These are phyloP conservation scores for Drosophila affinis DNA, from an alignment of 2,888 invertebrate genomes.

Conservation along the genomic window DNA sequence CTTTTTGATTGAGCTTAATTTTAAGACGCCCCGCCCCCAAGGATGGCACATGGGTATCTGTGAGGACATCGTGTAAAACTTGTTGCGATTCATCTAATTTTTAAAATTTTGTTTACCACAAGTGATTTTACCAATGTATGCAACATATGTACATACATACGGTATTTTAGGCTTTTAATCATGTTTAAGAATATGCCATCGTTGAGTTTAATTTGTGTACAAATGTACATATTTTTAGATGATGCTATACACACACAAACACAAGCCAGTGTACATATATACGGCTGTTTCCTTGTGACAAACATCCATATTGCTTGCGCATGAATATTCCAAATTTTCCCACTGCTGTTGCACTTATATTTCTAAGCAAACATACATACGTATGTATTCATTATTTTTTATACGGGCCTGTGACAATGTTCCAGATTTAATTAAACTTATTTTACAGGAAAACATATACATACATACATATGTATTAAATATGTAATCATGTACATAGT, in stretches of 20 bases:
- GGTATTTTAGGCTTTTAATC: not conserved
- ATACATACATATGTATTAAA: not conserved
- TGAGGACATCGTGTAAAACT: conserved; percentile 2
- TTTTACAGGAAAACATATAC: not conserved
- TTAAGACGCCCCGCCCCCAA: conserved; percentile 13
- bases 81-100: conserved; percentile 15
- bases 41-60: conserved; percentile 1
- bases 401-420: not conserved
- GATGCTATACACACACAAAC: conserved; percentile 8
- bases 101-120: not conserved
- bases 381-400: not conserved
- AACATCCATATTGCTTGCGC: conserved; percentile 57
- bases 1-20: conserved; percentile 34
- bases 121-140: not conserved
- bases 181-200: not conserved
- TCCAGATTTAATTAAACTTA: not conserved
- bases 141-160: not conserved
- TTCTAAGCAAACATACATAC: conserved; percentile 15
- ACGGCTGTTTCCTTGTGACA: conserved; percentile 31
- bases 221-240: not conserved
- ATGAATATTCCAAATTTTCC: conserved; percentile 58
- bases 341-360: conserved; percentile 27
- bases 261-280: conserved; percentile 4
- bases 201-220: not conserved
- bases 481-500: conserved; percentile 6